Percentiles rank a stretch among this genome's conserved stretches.
These are phyloP conservation scores for Clunio marinus DNA, from an alignment of 2,888 invertebrate genomes.

Conservation along the genomic window DNA sequence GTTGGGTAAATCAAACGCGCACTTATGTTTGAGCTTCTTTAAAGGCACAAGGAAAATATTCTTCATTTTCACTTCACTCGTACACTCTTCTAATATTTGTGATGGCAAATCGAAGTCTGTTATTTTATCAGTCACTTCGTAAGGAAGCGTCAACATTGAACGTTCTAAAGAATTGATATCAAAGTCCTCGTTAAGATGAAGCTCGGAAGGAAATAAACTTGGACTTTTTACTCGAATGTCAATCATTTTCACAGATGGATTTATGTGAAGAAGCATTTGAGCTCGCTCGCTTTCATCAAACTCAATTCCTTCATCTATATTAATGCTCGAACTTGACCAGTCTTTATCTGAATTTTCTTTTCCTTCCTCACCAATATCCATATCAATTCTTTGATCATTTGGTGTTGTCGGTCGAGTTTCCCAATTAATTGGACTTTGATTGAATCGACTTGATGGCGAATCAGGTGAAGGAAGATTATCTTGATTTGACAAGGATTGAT, in stretches of 20 bases:
- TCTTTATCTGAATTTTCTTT: background rate
- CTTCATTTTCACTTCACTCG: background rate
- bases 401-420: background rate
- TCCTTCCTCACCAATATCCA: background rate
- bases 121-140: background rate
- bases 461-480: too few relatives aligned
- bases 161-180: background rate
- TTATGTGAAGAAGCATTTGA: background rate
- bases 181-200: background rate
- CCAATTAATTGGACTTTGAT: background rate
- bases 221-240: slow-evolving; percentile 14
- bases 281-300: background rate
- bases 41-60: slow-evolving; percentile 28
- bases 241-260: background rate
- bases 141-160: background rate
- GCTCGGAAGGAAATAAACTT: background rate
- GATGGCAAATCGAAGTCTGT: background rate
- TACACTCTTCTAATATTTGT: background rate
- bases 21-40: slow-evolving; percentile 20
- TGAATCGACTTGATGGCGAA: too few relatives aligned
- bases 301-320: slow-evolving; percentile 16
- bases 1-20: slow-evolving; percentile 10
- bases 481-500: background rate
- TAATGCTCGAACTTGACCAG: background rate
- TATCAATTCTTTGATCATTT: background rate